phyloP scores from a whole-genome alignment of 2,113 vertebrate genomes.

The Prionailurus viverrinus region DNA sequence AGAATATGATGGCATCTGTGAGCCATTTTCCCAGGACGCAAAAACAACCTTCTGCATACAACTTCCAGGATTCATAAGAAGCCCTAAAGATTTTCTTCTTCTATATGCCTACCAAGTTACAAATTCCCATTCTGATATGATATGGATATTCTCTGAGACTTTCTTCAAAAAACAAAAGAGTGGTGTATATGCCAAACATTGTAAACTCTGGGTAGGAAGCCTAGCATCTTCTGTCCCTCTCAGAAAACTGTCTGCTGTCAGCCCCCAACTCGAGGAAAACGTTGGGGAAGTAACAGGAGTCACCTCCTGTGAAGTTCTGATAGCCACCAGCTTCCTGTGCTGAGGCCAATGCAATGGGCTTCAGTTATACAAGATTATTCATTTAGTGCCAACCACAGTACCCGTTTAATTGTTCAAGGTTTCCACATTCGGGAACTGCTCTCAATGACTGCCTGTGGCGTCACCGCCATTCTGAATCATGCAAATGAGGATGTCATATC shows the following conservation, averaged over 20 bases:
- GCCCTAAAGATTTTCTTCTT: neutral
- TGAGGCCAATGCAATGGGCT: neutral
- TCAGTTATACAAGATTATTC: conserved; percentile 39
- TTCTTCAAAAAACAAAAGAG: neutral
- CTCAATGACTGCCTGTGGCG: conserved; percentile 56
- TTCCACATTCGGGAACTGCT: conserved; percentile 74
- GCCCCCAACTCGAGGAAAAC: conserved; percentile 31
- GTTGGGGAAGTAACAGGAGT: conserved; percentile 53
- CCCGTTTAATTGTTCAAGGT: conserved; percentile 70
- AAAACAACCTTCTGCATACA: neutral
- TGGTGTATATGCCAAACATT: neutral
- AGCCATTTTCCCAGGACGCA: neutral
- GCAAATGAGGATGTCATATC: conserved; percentile 79
- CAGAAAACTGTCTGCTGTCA: neutral
- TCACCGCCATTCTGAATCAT: conserved; percentile 78
- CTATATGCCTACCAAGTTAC: neutral
- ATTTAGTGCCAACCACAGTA: conserved; percentile 49
- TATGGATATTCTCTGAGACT: neutral
- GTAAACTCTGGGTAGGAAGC: neutral
- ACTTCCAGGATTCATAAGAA: neutral
- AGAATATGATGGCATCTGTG: neutral
- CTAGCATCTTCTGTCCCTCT: neutral
- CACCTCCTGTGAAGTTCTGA: conserved; percentile 75
- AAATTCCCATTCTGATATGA: neutral
- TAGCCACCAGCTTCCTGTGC: conserved; percentile 70